Evolutionary conservation across 2,797 vertebrate species (phyloP), one percentile per base, ranked within the genome.

Genomic region (Silurus lanzhouensis): DNA sequence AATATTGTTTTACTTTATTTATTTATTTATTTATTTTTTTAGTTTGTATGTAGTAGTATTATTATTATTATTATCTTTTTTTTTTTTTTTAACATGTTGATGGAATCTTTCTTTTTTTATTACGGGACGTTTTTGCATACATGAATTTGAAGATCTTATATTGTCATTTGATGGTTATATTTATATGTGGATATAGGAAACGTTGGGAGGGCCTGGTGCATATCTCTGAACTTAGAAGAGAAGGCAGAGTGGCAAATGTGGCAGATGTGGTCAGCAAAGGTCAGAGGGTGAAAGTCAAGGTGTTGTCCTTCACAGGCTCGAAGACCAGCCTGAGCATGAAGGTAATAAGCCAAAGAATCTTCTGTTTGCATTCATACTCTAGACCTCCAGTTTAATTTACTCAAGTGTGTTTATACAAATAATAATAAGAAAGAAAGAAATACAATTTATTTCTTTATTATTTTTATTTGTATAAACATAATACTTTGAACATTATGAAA

Each of bases 271-370:
- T 99, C 89, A 99, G 94, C 94, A 99, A 99, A 94, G 98, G 98
- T 60, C 98, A 99, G 87, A 95, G 96, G 89, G 98, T 99, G 46
- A 99, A 99, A 89, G 93, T 99, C 90, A 99, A 99, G 91, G 98
- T 99, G 46, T 92, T 99, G 0, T 99, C 98, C 0, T 99, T 99
- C 91, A 99, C 98, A 2, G 98, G 98, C 86, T 99, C 98, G 25
- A 99, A 99, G 93, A 99, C 98, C 86, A 99, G 98, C 86, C 94
- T 99, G 81, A 99, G 98, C 90, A 99, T 99, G 98, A 99, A 99
- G 97, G 98, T 99, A 91, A 88, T 91, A 80, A 46, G 19, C 22
- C 9, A 31, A 31, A 14, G 55, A 3, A 64, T 8, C 31, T 10
- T n/a, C 10, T 67, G 25, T 52, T 44, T 17, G 0, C 60, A 46